Evolutionary conservation across 2,888 invertebrate species (phyloP).

Genomic region (Drosophila seclusa): DNA sequence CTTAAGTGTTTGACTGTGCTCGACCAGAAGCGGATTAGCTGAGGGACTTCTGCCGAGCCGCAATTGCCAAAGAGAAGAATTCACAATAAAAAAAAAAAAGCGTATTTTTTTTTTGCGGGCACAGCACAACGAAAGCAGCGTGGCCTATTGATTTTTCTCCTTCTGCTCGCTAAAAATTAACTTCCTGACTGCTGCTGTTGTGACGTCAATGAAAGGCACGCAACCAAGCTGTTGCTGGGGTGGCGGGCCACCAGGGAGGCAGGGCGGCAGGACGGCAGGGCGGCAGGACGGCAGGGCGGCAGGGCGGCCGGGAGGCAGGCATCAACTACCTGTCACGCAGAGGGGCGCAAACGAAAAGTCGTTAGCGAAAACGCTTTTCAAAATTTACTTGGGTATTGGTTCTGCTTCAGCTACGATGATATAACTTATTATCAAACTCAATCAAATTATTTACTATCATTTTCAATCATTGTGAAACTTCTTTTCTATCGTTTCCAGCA

Average conservation of each 20-base stretch:
- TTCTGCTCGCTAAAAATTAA: slow-evolving; percentile 37
- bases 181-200: slow-evolving; percentile 49
- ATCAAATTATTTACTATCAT: neutral
- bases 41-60: slow-evolving; percentile 51
- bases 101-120: slow-evolving; percentile 16
- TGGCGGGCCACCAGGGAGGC: neutral
- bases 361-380: slow-evolving; percentile 9
- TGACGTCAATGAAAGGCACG: slow-evolving; percentile 65
- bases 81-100: slow-evolving; percentile 21
- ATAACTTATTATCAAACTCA: neutral
- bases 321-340: slow-evolving; percentile 7
- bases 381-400: neutral
- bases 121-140: slow-evolving; percentile 49
- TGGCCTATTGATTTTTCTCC: slow-evolving; percentile 63
- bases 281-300: no score
- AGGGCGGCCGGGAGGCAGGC: no score
- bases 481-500: neutral
- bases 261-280: no score
- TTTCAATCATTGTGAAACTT: neutral
- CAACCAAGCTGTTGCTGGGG: slow-evolving; percentile 22
- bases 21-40: slow-evolving; percentile 71
- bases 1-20: slow-evolving; percentile 60
- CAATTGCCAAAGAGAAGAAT: slow-evolving; percentile 28
- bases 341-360: slow-evolving; percentile 2
- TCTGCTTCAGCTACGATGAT: neutral